Conservation (phyloP, 2,113 vertebrate species). For the Atherinomorus stipes region DNA sequence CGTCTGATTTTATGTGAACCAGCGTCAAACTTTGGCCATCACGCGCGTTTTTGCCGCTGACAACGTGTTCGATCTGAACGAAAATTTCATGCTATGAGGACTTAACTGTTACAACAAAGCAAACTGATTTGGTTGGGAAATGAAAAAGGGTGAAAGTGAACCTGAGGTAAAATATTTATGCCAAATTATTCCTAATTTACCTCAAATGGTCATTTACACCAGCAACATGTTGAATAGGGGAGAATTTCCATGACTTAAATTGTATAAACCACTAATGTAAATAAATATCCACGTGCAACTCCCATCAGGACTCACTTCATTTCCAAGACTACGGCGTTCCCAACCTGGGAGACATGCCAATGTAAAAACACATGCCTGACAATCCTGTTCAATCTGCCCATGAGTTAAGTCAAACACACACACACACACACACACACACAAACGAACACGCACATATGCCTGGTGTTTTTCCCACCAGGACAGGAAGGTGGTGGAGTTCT, state of each 20-base stretch:
- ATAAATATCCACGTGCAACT: not conserved
- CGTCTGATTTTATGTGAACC: too few species aligned
- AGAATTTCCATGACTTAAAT: not conserved
- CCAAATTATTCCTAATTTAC: not conserved
- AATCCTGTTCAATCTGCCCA: not conserved
- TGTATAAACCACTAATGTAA: not conserved
- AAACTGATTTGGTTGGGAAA: not conserved
- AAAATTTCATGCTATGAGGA: not conserved
- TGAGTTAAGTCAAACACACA: slow-evolving; percentile 3
- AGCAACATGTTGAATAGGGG: not conserved
- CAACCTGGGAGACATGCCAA: slow-evolving; percentile 4
- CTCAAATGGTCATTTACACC: not conserved
- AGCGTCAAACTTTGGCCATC: too few species aligned
- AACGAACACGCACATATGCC: slow-evolving; percentile 22
- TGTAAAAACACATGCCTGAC: slow-evolving; percentile 19
- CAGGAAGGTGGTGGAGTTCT: slow-evolving; percentile 53
- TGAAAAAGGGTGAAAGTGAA: not conserved
- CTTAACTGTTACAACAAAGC: not conserved
- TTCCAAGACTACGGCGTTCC: slow-evolving; percentile 8
- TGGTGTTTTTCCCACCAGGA: slow-evolving; percentile 40
- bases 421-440: slow-evolving; percentile 27
- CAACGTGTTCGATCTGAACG: too few species aligned
- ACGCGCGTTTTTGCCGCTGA: too few species aligned
- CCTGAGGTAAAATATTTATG: not conserved
- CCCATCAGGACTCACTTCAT: not conserved